Evolutionary conservation across 92 coral and sea anemone genomes (phyloP).

Genomic region (Epizoanthus illoricatus): DNA sequence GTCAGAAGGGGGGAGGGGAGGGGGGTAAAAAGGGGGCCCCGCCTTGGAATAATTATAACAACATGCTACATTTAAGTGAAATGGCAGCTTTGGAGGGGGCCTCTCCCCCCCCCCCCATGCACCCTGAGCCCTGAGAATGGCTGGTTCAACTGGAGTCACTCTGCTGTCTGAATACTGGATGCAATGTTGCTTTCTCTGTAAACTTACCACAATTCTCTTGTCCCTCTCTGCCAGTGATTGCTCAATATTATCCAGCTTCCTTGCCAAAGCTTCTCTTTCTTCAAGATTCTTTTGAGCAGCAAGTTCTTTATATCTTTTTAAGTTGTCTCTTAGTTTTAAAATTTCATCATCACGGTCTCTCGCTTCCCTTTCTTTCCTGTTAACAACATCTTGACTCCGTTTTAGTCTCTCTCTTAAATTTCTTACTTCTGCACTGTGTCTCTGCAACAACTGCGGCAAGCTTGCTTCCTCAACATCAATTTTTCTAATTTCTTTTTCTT

Average conservation of each 20-base stretch:
- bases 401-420: slow-evolving; percentile 73
- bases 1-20: no score
- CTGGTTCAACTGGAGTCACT: not conserved
- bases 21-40: no score
- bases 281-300: slow-evolving; percentile 69
- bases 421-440: slow-evolving; percentile 91
- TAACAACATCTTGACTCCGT: slow-evolving; percentile 64
- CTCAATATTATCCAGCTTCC: slow-evolving; percentile 65
- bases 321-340: slow-evolving; percentile 72
- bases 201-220: slow-evolving; percentile 72
- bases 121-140: not conserved
- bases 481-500: slow-evolving; percentile 77
- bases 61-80: not conserved
- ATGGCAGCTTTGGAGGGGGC: not conserved
- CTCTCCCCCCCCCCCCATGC: not conserved
- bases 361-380: slow-evolving; percentile 75
- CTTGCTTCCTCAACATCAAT: slow-evolving; percentile 81
- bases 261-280: slow-evolving; percentile 79
- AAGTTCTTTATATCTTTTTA: slow-evolving; percentile 65
- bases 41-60: no score
- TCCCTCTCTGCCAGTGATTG: slow-evolving; percentile 62
- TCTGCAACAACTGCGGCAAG: slow-evolving; percentile 72
- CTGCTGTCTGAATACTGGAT: not conserved
- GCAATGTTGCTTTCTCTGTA: not conserved
- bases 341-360: slow-evolving; percentile 71